Percentiles rank a stretch among this genome's conserved stretches.
These are phyloP conservation scores for Acrocera orbiculus DNA, from an alignment of 2,888 invertebrate species.

Conservation along the genomic window DNA sequence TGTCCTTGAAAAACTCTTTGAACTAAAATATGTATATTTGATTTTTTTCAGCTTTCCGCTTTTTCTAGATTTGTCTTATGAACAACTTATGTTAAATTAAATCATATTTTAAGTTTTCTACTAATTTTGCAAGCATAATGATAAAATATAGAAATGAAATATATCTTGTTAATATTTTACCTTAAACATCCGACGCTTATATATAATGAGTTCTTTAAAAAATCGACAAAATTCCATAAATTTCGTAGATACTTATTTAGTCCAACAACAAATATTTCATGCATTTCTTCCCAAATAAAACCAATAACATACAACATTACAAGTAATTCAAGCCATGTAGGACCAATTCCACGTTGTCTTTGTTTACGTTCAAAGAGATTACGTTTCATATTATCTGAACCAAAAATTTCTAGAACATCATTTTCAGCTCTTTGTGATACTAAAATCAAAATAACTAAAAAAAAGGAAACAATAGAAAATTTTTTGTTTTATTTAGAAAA, in stretches of 20 bases:
- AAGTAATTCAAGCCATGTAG: slow-evolving; percentile 65
- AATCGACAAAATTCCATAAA: slow-evolving; percentile 95
- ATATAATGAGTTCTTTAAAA: slow-evolving; percentile 76
- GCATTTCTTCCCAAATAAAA: slow-evolving; percentile 83
- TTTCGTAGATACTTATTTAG: slow-evolving; percentile 70
- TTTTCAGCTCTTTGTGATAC: slow-evolving; percentile 82
- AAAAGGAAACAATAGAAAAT: neutral
- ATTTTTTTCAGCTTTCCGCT: too few relatives aligned
- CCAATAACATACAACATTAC: slow-evolving; percentile 73
- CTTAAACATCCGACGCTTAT: slow-evolving; percentile 49
- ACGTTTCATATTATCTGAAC: slow-evolving; percentile 48
- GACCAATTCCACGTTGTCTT: slow-evolving; percentile 68
- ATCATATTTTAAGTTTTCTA: too few relatives aligned
- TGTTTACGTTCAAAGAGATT: slow-evolving; percentile 42
- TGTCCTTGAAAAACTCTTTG: too few relatives aligned
- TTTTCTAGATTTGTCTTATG: too few relatives aligned
- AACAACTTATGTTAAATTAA: too few relatives aligned
- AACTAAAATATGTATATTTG: too few relatives aligned
- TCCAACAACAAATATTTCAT: slow-evolving; percentile 80
- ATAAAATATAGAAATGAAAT: too few relatives aligned
- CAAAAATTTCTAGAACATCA: slow-evolving; percentile 51
- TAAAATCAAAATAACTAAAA: slow-evolving; percentile 69
- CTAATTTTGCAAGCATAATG: too few relatives aligned
- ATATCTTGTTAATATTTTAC: too few relatives aligned
- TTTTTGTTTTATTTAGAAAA: neutral